A percentile compares a stretch with the other conserved stretches of the same genome.
Evolutionary conservation across 1,140 invertebrate genomes (phyloP).

Genomic region (Drosophila albomicans): DNA sequence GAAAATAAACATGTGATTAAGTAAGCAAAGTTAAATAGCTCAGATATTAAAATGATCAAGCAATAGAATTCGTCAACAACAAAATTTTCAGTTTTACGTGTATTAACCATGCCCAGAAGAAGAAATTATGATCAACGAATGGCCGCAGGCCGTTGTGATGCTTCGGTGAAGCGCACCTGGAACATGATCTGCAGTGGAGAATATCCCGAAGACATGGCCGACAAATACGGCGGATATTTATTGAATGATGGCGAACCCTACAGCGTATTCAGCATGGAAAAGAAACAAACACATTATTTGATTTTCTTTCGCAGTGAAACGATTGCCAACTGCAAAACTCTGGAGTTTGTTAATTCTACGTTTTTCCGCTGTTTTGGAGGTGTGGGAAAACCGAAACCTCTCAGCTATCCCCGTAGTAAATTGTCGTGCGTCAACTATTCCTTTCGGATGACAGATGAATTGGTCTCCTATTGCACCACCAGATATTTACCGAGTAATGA

Average conservation of each 20-base stretch:
- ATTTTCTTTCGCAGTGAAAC: constrained; percentile 6
- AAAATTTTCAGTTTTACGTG: constrained; percentile 1
- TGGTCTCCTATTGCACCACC: constrained; percentile 1
- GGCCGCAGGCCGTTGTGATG: neutral
- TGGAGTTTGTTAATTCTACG: neutral
- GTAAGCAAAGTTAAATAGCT: neutral
- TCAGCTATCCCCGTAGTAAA: neutral
- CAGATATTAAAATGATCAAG: constrained; percentile 4
- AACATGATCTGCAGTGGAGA: constrained; percentile 10
- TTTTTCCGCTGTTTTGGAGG: neutral
- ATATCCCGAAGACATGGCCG: constrained; percentile 2
- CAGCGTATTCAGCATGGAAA: constrained; percentile 6
- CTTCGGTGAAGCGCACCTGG: neutral
- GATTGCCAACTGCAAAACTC: neutral
- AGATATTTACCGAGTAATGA: neutral
- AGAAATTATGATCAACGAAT: neutral
- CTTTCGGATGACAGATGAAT: constrained; percentile 22
- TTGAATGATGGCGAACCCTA: constrained; percentile 3
- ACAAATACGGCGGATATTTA: constrained; percentile 23
- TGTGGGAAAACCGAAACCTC: neutral
- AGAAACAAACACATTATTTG: neutral
- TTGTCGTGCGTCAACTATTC: constrained; percentile 12
- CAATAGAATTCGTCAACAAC: constrained; percentile 5
- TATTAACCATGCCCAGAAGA: neutral
- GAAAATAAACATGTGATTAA: neutral